A percentile compares a stretch with the other conserved stretches of the same genome.
phyloP scores from a whole-genome alignment of 92 coral and sea anemone species.

The Heliopora coerulea region DNA sequence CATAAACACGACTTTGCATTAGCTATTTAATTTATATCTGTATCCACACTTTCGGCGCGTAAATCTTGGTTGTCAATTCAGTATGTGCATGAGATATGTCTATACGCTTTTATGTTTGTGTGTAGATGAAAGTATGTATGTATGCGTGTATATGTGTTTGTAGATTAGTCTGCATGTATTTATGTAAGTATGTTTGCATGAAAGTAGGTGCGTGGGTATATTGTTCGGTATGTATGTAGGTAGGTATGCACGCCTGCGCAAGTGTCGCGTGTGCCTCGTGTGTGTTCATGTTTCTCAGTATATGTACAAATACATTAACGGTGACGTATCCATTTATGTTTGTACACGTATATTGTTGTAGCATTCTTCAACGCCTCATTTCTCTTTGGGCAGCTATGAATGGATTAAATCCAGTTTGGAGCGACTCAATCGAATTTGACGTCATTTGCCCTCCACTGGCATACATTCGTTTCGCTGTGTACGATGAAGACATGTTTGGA shows the following conservation, averaged over 20 bases:
- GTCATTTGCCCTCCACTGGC: conserved; percentile 89
- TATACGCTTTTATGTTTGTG: background rate
- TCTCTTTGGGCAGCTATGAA: conserved; percentile 72
- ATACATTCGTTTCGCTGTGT: conserved; percentile 83
- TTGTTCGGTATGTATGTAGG: no score
- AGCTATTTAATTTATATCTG: no score
- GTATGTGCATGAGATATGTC: background rate
- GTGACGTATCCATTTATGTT: no score
- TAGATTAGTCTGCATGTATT: background rate
- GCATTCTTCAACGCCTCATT: background rate
- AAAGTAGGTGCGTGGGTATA: no score
- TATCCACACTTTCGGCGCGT: no score
- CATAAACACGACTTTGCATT: no score
- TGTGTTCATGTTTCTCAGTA: background rate
- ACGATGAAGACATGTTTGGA: conserved; percentile 99
- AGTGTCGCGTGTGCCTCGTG: background rate
- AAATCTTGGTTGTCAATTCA: no score
- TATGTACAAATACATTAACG: no score
- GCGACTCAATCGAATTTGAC: conserved; percentile 79
- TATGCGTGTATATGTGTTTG: background rate
- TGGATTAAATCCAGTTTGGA: conserved; percentile 92
- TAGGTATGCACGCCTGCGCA: no score
- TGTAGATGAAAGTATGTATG: background rate
- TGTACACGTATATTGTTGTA: background rate
- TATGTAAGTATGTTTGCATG: background rate